Percentiles rank a stretch among this genome's conserved stretches.
Evolutionary conservation across 2,888 invertebrate species (phyloP).

Genomic region (Pseudoips prasinana): DNA sequence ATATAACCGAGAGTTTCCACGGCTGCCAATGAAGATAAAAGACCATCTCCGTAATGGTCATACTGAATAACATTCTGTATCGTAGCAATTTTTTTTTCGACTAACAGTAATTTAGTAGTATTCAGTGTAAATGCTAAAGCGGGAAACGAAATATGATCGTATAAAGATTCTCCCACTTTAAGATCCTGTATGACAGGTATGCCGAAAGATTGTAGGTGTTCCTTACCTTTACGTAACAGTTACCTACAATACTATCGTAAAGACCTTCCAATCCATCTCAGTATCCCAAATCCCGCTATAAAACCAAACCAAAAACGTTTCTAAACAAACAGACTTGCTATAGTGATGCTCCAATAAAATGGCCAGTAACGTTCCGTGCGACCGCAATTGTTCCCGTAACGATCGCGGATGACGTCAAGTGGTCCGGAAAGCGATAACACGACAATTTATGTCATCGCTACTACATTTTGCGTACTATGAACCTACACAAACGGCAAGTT

Average conservation of each 20-base stretch:
- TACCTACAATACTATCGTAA: no score
- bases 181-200: constrained; percentile 84
- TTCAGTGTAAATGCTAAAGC: constrained; percentile 80
- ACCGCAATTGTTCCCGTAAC: constrained; percentile 41
- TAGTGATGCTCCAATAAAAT: constrained; percentile 35
- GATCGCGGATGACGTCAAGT: constrained; percentile 43
- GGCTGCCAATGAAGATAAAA: constrained; percentile 77
- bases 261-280: background rate
- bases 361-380: constrained; percentile 34
- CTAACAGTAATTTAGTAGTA: constrained; percentile 54
- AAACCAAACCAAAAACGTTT: background rate
- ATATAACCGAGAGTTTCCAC: constrained; percentile 83
- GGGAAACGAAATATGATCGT: constrained; percentile 85
- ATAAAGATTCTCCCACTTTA: constrained; percentile 85
- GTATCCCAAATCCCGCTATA: background rate
- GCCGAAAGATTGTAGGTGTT: constrained; percentile 78
- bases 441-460: constrained; percentile 49
- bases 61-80: constrained; percentile 57
- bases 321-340: constrained; percentile 14
- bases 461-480: constrained; percentile 11
- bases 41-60: constrained; percentile 71
- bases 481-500: background rate
- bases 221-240: no score
- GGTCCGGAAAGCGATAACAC: constrained; percentile 58
- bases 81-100: constrained; percentile 50